Evolutionary conservation across 2,888 invertebrate genomes (phyloP).

Genomic region (Plebejus melissa): DNA sequence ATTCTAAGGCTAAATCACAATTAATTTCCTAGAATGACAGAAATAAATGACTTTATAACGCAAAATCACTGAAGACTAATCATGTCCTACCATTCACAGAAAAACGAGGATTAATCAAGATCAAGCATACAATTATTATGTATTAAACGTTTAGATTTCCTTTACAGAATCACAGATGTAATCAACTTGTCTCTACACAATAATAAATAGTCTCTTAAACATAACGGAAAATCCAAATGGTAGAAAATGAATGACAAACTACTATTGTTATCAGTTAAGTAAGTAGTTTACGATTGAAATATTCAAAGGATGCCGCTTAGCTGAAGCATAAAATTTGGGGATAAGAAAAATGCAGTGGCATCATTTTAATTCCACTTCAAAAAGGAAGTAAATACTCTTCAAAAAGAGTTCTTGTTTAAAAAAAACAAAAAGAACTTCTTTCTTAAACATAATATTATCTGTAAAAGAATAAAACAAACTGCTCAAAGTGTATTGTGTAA

Average conservation of each 20-base stretch:
- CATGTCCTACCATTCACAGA: conserved; percentile 13
- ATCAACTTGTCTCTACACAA: conserved; percentile 4
- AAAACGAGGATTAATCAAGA: background rate
- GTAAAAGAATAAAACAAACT: too few relatives aligned
- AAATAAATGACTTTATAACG: background rate
- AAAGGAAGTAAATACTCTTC: too few relatives aligned
- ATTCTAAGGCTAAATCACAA: background rate
- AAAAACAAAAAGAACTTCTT: too few relatives aligned
- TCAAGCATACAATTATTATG: conserved; percentile 1
- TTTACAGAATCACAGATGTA: conserved; percentile 7
- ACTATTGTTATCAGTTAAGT: background rate
- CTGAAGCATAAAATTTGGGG: too few relatives aligned
- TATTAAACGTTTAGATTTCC: background rate
- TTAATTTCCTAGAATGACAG: background rate
- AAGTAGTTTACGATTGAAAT: background rate
- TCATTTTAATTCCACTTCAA: too few relatives aligned
- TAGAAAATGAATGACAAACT: background rate
- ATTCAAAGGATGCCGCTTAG: background rate
- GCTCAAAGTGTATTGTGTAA: too few relatives aligned
- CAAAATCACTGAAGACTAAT: background rate
- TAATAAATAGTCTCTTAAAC: background rate
- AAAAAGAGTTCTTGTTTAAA: too few relatives aligned
- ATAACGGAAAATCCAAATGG: background rate
- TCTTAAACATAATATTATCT: too few relatives aligned
- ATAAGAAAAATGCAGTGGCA: too few relatives aligned